Percentiles rank a stretch among this genome's conserved stretches.
Conservation (phyloP, 2,888 invertebrate species). For the Tuta absoluta region DNA sequence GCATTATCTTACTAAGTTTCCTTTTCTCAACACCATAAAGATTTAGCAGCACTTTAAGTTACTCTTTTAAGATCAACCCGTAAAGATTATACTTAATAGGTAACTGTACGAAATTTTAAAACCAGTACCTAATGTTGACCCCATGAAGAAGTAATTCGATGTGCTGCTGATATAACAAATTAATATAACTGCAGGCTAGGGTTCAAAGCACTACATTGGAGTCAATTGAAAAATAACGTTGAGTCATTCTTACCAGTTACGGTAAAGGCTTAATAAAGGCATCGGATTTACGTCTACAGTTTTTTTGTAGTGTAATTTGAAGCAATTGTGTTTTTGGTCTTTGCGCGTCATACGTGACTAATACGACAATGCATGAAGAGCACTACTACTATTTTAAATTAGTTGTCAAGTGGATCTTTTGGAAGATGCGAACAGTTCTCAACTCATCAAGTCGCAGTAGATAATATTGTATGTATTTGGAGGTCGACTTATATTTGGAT, state of each 20-base stretch:
- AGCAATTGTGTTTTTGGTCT: neutral
- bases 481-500: neutral
- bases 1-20: no score
- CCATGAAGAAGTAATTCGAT: no score
- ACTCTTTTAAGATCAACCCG: no score
- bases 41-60: no score
- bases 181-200: neutral
- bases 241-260: neutral
- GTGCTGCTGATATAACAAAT: no score
- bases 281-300: neutral
- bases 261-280: neutral
- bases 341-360: neutral
- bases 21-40: no score
- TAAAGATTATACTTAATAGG: no score
- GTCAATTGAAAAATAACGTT: slow-evolving; percentile 7
- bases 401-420: neutral
- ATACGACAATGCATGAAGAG: neutral
- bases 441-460: neutral
- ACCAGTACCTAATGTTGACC: no score
- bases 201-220: neutral
- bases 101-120: no score
- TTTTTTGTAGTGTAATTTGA: neutral
- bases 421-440: neutral
- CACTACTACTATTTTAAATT: neutral
- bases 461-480: neutral